These are phyloP conservation scores for Typhlichthys eigenmanni DNA, from an alignment of 2,797 vertebrate species.

Conservation along the genomic window DNA sequence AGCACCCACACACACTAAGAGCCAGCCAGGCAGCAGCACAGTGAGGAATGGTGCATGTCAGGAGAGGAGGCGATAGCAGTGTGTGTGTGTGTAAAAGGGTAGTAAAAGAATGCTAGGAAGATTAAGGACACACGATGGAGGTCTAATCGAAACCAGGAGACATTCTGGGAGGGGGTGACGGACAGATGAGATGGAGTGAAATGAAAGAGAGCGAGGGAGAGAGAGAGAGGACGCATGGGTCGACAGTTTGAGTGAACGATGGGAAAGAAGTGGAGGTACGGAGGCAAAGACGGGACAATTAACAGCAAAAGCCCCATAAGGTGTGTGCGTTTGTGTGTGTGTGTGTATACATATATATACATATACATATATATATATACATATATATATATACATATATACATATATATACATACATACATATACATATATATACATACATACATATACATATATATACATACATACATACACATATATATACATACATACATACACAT, in stretches of 20 bases:
- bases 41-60: slow-evolving; percentile 46
- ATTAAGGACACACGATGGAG: slow-evolving; percentile 61
- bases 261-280: slow-evolving; percentile 11
- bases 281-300: slow-evolving; percentile 23
- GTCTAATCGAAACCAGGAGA: slow-evolving; percentile 52
- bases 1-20: not conserved
- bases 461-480: no score
- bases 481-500: no score
- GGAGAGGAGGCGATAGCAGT: slow-evolving; percentile 47
- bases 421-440: no score
- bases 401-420: accelerated
- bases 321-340: no score
- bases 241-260: not conserved
- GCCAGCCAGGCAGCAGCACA: not conserved
- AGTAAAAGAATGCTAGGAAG: slow-evolving; percentile 40
- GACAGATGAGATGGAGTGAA: not conserved
- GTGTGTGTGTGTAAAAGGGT: slow-evolving; percentile 4
- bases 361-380: no score
- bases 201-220: not conserved
- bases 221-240: not conserved
- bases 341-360: no score
- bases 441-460: no score
- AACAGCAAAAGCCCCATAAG: no score
- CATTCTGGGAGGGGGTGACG: slow-evolving; percentile 16
- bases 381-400: no score